Evolutionary conservation across 1,140 invertebrate species (phyloP).

Genomic region (Dendrolimus punctatus): DNA sequence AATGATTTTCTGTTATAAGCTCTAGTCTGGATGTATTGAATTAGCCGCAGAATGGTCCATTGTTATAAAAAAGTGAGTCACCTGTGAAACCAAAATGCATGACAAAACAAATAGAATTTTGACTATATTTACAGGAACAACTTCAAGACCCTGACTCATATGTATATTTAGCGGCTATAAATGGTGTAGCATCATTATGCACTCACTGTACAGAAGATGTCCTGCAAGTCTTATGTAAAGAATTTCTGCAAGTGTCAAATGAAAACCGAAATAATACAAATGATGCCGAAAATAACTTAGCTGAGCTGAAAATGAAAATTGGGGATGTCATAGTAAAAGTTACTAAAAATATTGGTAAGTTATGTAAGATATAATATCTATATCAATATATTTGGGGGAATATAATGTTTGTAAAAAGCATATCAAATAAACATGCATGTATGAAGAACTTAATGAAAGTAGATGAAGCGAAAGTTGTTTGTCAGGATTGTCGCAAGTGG

Average conservation of each 20-base stretch:
- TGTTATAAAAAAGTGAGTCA: not conserved
- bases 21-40: too few relatives aligned
- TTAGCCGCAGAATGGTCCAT: not conserved
- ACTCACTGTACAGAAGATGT: constrained; percentile 78
- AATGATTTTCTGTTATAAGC: too few relatives aligned
- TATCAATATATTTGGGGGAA: not conserved
- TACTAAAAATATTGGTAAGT: constrained; percentile 79
- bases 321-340: constrained; percentile 88
- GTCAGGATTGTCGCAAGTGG: too few relatives aligned
- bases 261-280: constrained; percentile 28
- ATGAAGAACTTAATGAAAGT: too few relatives aligned
- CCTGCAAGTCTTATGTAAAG: constrained; percentile 76
- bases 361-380: constrained; percentile 3
- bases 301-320: constrained; percentile 82
- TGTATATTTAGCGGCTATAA: constrained; percentile 85
- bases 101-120: not conserved
- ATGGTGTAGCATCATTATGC: constrained; percentile 80
- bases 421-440: too few relatives aligned
- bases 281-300: constrained; percentile 60
- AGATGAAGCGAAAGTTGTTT: too few relatives aligned
- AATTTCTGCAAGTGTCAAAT: constrained; percentile 75
- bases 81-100: not conserved
- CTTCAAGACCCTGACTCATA: constrained; percentile 87
- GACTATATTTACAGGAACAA: constrained; percentile 74
- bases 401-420: too few relatives aligned